A percentile compares a stretch with the other conserved stretches of the same genome.
Evolutionary conservation across 1,140 invertebrate species (phyloP).

Genomic region (Drosophila ficusphila): DNA sequence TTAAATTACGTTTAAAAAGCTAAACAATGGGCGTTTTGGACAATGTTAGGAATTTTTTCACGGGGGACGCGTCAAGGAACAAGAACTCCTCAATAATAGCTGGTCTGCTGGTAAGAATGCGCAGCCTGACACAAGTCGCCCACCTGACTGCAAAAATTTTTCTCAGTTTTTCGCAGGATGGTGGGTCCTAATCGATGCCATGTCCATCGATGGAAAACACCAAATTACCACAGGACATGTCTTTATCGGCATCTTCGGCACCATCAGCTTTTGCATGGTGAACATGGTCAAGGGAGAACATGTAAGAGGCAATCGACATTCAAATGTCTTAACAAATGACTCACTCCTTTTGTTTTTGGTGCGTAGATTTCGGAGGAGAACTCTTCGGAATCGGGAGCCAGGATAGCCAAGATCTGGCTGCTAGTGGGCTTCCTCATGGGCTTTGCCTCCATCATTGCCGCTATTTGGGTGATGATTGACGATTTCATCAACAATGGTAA

Average conservation of each 20-base stretch:
- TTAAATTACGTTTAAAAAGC: slow-evolving; percentile 31
- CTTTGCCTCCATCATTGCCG: slow-evolving; percentile 97
- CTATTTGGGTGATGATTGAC: slow-evolving; percentile 97
- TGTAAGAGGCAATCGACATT: slow-evolving; percentile 84
- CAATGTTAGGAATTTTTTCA: slow-evolving; percentile 64
- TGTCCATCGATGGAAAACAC: slow-evolving; percentile 87
- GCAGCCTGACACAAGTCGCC: not conserved
- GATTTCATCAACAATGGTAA: slow-evolving; percentile 85
- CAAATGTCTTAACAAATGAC: slow-evolving; percentile 39
- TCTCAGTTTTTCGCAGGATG: slow-evolving; percentile 95
- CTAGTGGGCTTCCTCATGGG: slow-evolving; percentile 98
- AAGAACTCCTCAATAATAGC: slow-evolving; percentile 92
- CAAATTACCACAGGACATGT: slow-evolving; percentile 91
- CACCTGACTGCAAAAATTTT: slow-evolving; percentile 12
- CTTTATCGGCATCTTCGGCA: slow-evolving; percentile 97
- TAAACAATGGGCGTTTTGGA: slow-evolving; percentile 64
- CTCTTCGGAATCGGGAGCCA: slow-evolving; percentile 87
- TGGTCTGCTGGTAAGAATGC: slow-evolving; percentile 90
- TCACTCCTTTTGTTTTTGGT: slow-evolving; percentile 47
- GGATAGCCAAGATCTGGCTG: slow-evolving; percentile 96
- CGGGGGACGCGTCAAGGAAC: slow-evolving; percentile 90
- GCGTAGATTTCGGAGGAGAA: slow-evolving; percentile 77
- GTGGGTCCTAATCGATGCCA: slow-evolving; percentile 99
- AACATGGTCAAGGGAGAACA: slow-evolving; percentile 98
- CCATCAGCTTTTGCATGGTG: slow-evolving; percentile 97